Base-by-base conservation (phyloP, 2,113 vertebrate species). In the Vimba vimba region DNA sequence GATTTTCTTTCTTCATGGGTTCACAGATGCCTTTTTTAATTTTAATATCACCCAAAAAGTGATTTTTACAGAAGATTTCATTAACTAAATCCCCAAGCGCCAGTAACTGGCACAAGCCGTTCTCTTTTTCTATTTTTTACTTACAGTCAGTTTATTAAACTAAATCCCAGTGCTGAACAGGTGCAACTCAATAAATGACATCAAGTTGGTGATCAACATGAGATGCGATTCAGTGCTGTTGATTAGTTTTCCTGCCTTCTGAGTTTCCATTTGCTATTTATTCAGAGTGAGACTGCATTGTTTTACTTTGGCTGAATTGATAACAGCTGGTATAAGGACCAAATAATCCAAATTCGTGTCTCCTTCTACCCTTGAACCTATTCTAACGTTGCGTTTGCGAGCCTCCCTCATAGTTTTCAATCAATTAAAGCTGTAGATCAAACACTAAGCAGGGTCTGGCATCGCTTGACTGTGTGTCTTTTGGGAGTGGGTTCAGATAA, bases 381-480 rank as follows among this genome's bases (percentile, higher is more conserved):
- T 71, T 71, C 8, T 59, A 10, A 47, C 57, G 2, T 25, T 36
- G 23, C 71, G 23, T 86, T 36, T 50, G 33, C 10, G 10, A 47
- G 43, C 45, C 43, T 52, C 21, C 7, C 36, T 86, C 68, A 25
- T 21, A 82, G 57, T 76, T 86, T 66, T 83, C 69, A 62, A 45
- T 86, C 79, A 82, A 81, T 82, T 77, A 77, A 77, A 78, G 84
- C 79, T 82, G 62, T 69, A 60, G 84, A 85, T 88, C 87, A 88
- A 82, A 88, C 73, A n/a, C 69, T 59, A 39, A 57, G 69, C 69
- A 30, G 79, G 59, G 79, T 85, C 87, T 88, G 83, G 87, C 87
- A 88, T 80, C 50, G 17, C 83, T 85, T 88, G 82, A 83, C 66
- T 64, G 27, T 79, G 75, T 23, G 68, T 79, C 68, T 82, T 74